Evolutionary conservation across 2,113 vertebrate genomes (phyloP), one percentile per base, ranked within the genome.

Genomic region (Eleginops maclovinus): DNA sequence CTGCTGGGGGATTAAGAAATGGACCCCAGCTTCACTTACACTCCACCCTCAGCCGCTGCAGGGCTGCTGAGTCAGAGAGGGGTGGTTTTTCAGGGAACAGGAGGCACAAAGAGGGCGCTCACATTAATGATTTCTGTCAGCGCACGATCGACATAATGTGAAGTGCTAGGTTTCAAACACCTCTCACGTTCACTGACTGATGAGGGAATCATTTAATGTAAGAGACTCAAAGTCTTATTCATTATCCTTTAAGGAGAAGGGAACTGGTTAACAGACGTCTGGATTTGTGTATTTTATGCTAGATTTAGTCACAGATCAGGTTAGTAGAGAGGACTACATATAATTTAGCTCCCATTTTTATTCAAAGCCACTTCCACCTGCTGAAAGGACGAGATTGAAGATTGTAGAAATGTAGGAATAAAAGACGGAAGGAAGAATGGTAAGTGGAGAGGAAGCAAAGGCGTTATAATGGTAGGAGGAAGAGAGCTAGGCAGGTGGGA

Each of bases 1-100:
- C 2, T 0, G 51, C 46, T 4, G 74, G 51, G 65, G 82, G 84
- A 86, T 87, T 84, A 87, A 62, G 76, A 79, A 79, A 84, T 83
- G 81, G 83, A 87, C 66, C 43, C 70, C 14, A 26, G 81, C 81
- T 74, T 72, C 59, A 66, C 77, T 86, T 73, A 75, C 62, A 82
- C 68, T 81, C 78, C 86, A 87, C 82, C 55, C 79, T 84, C 70
- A 54, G 68, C 60, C 49, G 51, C 72, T 1, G 59, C 59, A 67
- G n/a, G n/a, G n/a, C n/a, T n/a, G n/a, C 81, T 73, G 78, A 77
- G 79, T 77, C 81, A 68, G 9, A 50, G 76, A 49, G 64, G 36
- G 65, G 60, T 9, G 16, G 53, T 36, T 72, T 49, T 69, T 77
- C 60, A 55, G 17, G 51, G 13, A n/a, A 31, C 36, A 68, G 60